Evolutionary conservation across 2,113 vertebrate species (phyloP).

Genomic region (Sprattus sprattus): DNA sequence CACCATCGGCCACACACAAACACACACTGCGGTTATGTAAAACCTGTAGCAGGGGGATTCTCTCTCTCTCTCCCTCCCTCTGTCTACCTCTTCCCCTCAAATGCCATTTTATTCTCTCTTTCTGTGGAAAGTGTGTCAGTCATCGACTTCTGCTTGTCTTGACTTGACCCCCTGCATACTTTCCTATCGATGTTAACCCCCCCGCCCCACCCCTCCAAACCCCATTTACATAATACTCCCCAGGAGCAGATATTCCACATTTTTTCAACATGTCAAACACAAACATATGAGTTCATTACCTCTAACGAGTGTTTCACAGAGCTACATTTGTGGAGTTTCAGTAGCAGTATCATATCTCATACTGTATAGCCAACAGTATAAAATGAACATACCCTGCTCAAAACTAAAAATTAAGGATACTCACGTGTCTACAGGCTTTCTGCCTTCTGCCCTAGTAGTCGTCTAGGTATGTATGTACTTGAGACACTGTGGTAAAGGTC

Average conservation of each 20-base stretch:
- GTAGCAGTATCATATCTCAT: no score
- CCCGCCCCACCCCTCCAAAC: neutral
- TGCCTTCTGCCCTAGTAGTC: no score
- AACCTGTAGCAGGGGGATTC: neutral
- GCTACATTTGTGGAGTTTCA: neutral
- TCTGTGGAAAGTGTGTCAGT: slow-evolving; percentile 7
- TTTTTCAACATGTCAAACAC: neutral
- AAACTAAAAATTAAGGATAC: no score
- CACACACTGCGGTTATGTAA: neutral
- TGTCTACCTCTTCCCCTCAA: neutral
- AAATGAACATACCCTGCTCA: no score
- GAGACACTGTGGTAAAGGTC: no score
- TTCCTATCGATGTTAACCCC: neutral
- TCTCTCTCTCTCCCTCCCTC: neutral
- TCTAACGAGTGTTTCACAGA: neutral
- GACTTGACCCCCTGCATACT: neutral
- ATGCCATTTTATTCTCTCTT: neutral
- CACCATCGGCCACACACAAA: neutral
- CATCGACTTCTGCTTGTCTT: neutral
- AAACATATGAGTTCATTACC: neutral
- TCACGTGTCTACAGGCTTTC: no score
- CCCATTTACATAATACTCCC: no score
- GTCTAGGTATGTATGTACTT: no score
- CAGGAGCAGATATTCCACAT: neutral
- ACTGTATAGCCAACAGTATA: no score